Conservation (phyloP, 2,888 invertebrate genomes). For the Hesperia comma region DNA sequence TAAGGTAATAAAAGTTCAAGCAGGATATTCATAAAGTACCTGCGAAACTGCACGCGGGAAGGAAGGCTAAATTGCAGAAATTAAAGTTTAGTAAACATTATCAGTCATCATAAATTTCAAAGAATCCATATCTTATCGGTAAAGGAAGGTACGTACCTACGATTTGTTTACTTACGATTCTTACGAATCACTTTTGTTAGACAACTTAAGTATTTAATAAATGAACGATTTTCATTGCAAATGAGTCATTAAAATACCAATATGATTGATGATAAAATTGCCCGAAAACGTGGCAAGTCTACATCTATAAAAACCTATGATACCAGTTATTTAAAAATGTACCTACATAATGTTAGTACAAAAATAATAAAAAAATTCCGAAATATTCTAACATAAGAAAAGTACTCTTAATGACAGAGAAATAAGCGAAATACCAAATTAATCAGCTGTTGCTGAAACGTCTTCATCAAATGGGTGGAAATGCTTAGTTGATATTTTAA, state of each 20-base stretch:
- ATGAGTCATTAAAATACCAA: too few species aligned
- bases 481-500: slow-evolving; percentile 76
- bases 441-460: slow-evolving; percentile 15
- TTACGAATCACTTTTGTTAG: background rate
- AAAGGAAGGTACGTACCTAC: slow-evolving; percentile 6
- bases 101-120: slow-evolving; percentile 6
- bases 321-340: too few species aligned
- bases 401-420: too few species aligned
- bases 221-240: too few species aligned
- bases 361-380: too few species aligned
- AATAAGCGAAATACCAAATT: background rate
- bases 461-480: slow-evolving; percentile 66
- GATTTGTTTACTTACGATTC: background rate
- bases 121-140: slow-evolving; percentile 15
- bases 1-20: slow-evolving; percentile 4
- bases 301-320: too few species aligned
- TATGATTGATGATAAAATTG: too few species aligned
- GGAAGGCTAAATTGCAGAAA: background rate
- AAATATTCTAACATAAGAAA: too few species aligned
- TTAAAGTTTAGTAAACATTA: slow-evolving; percentile 2
- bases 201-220: too few species aligned
- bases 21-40: background rate
- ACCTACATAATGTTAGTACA: too few species aligned
- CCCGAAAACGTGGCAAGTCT: too few species aligned
- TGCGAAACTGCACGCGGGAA: background rate